Evolutionary conservation across 1,140 invertebrate species (phyloP).

Genomic region (Megathymus violae): DNA sequence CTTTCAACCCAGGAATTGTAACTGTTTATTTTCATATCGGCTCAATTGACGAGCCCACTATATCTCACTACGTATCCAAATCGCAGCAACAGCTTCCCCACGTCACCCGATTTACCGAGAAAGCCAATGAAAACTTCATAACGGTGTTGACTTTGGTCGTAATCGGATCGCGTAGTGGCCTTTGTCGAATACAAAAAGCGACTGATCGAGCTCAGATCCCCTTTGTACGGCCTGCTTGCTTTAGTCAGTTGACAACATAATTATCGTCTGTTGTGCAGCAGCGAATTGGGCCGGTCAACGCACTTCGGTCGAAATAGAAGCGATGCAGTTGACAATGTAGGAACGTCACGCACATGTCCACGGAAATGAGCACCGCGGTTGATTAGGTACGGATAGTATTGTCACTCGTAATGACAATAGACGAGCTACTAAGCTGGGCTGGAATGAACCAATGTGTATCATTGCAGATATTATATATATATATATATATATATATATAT

Average conservation of each 20-base stretch:
- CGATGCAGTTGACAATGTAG: constrained; percentile 20
- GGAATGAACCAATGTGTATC: constrained; percentile 9
- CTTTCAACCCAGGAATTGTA: constrained; percentile 68
- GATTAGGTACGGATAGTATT: constrained; percentile 27
- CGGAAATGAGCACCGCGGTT: constrained; percentile 10
- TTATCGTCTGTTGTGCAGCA: constrained; percentile 65
- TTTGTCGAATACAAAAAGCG: constrained; percentile 76
- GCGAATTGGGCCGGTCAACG: constrained; percentile 59
- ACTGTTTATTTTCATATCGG: constrained; percentile 76
- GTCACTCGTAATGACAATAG: constrained; percentile 28
- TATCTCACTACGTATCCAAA: constrained; percentile 77
- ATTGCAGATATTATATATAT: too few species aligned
- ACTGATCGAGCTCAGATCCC: constrained; percentile 68
- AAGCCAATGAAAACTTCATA: constrained; percentile 71
- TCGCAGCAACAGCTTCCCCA: constrained; percentile 66
- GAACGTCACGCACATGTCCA: constrained; percentile 16
- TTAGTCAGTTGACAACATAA: constrained; percentile 76
- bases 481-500: too few species aligned
- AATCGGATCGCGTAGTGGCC: constrained; percentile 75
- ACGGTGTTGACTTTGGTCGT: constrained; percentile 66
- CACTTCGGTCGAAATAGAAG: constrained; percentile 54
- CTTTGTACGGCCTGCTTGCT: constrained; percentile 71
- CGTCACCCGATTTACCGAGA: constrained; percentile 68
- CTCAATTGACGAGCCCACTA: constrained; percentile 73
- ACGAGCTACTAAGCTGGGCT: constrained; percentile 19